Conservation (phyloP, 2,888 invertebrate species). For the Pyralis farinalis region DNA sequence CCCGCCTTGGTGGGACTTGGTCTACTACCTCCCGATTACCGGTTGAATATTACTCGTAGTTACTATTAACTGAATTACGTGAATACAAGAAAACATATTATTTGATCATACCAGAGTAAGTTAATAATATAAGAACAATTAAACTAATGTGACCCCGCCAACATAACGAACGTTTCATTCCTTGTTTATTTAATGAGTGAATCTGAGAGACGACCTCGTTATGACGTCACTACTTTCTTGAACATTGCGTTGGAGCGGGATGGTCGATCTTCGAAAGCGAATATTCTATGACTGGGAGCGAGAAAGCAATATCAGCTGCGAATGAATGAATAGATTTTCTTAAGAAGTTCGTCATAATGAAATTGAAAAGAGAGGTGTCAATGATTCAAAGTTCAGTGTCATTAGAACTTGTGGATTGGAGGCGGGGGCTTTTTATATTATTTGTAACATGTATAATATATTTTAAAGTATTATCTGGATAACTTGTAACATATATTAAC, state of each 20-base stretch:
- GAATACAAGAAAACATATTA: too few relatives aligned
- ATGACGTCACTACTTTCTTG: constrained; percentile 71
- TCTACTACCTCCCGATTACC: too few relatives aligned
- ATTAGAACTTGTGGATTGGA: not conserved
- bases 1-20: too few relatives aligned
- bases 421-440: too few relatives aligned
- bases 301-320: constrained; percentile 42
- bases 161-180: constrained; percentile 38
- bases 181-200: constrained; percentile 79
- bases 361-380: constrained; percentile 52
- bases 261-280: constrained; percentile 22
- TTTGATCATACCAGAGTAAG: too few relatives aligned
- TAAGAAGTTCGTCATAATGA: constrained; percentile 55
- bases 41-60: too few relatives aligned
- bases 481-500: too few relatives aligned
- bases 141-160: constrained; percentile 23
- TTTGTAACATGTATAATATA: too few relatives aligned
- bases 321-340: constrained; percentile 67
- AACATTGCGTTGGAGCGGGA: constrained; percentile 46
- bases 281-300: constrained; percentile 27
- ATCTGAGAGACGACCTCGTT: constrained; percentile 71
- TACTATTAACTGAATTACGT: too few relatives aligned
- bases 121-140: too few relatives aligned
- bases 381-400: constrained; percentile 31
- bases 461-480: too few relatives aligned